phyloP scores from a whole-genome alignment of 2,888 invertebrate genomes.

The Scaptodrosophila latifasciaeformis region DNA sequence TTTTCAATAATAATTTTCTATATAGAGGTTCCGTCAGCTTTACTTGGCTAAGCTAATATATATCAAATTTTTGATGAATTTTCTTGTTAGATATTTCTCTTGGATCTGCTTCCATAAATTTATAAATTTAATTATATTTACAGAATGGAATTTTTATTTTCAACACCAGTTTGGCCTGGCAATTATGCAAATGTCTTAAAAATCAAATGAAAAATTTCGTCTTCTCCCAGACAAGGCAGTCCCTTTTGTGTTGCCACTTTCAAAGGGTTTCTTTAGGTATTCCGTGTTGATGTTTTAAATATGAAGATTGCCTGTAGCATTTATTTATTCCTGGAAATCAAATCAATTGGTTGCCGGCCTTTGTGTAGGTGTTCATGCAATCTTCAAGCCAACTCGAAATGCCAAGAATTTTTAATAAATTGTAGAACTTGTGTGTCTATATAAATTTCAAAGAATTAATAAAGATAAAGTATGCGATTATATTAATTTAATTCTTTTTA shows the following conservation, averaged over 20 bases:
- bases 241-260: constrained; percentile 4
- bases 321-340: constrained; percentile 55
- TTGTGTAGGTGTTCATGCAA: constrained; percentile 69
- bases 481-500: no score
- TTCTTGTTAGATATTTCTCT: no score
- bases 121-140: no score
- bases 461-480: no score
- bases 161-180: constrained; percentile 31
- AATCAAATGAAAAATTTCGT: constrained; percentile 1
- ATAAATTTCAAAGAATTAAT: no score
- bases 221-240: neutral
- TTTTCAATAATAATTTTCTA: no score
- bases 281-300: constrained; percentile 18
- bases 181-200: constrained; percentile 35
- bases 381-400: constrained; percentile 35
- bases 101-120: no score
- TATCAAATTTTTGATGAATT: no score
- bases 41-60: no score
- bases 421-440: no score
- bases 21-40: no score
- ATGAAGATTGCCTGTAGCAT: constrained; percentile 56
- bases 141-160: neutral
- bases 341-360: constrained; percentile 5
- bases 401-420: no score
- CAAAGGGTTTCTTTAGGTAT: constrained; percentile 1